Conservation (phyloP, 2,888 invertebrate species). For the Lypha dubia region DNA sequence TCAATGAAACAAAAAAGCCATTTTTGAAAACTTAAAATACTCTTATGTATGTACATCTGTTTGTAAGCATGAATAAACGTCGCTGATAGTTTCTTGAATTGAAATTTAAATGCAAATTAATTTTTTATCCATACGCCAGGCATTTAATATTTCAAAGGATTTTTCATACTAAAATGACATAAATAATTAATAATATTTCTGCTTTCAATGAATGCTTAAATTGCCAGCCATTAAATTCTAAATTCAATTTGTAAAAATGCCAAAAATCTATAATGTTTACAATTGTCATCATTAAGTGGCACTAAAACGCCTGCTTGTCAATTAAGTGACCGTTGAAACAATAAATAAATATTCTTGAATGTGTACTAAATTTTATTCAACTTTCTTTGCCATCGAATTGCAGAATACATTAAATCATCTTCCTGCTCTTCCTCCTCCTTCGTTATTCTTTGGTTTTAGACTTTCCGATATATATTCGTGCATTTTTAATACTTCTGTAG, state of each 20-base stretch:
- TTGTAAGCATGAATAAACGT: too few species aligned
- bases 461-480: not conserved
- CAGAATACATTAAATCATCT: slow-evolving; percentile 2
- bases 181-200: not conserved
- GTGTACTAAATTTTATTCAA: not conserved
- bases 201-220: not conserved
- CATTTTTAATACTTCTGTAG: not conserved
- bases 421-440: not conserved
- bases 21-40: too few species aligned
- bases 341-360: slow-evolving; percentile 35
- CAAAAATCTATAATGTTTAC: slow-evolving; percentile 42
- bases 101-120: too few species aligned
- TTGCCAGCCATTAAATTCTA: slow-evolving; percentile 34
- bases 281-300: slow-evolving; percentile 64
- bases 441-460: not conserved
- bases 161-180: not conserved
- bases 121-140: too few species aligned
- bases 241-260: slow-evolving; percentile 54
- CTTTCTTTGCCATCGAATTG: not conserved
- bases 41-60: too few species aligned
- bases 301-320: slow-evolving; percentile 65
- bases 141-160: too few species aligned
- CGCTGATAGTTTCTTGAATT: too few species aligned
- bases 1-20: too few species aligned
- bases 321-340: slow-evolving; percentile 57